Percentiles rank a stretch among this genome's conserved stretches.
Conservation (phyloP, 2,888 invertebrate genomes). For the Drosophila merina region DNA sequence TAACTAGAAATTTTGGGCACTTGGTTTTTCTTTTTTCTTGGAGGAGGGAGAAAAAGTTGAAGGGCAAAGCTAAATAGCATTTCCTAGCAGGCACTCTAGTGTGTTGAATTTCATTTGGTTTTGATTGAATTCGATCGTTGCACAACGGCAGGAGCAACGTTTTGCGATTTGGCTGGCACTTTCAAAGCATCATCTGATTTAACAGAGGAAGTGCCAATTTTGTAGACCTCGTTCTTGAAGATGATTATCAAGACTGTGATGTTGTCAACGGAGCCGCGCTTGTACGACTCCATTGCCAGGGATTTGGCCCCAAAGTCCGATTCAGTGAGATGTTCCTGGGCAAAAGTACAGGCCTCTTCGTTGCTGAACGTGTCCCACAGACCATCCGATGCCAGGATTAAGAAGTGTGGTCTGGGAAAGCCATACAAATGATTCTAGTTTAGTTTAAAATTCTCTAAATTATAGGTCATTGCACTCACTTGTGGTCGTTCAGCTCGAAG, state of each 20-base stretch:
- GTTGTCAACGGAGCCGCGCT: constrained; percentile 96
- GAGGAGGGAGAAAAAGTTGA: constrained; percentile 12
- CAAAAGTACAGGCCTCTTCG: constrained; percentile 95
- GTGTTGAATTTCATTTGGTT: constrained; percentile 52
- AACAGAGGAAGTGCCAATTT: constrained; percentile 61
- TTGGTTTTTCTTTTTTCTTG: constrained; percentile 43
- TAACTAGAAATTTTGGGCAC: constrained; percentile 66
- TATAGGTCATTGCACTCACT: constrained; percentile 80
- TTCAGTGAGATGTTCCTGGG: constrained; percentile 93
- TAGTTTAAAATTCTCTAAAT: constrained; percentile 1
- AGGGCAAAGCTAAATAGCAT: constrained; percentile 29
- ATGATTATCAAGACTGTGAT: constrained; percentile 96
- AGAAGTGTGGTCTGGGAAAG: constrained; percentile 88
- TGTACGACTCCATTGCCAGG: constrained; percentile 94
- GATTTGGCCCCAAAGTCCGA: constrained; percentile 96
- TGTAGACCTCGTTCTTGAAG: constrained; percentile 86
- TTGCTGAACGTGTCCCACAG: constrained; percentile 98
- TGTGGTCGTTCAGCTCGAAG: constrained; percentile 93
- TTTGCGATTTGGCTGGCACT: constrained; percentile 52
- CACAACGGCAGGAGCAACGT: constrained; percentile 46
- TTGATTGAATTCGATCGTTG: constrained; percentile 69
- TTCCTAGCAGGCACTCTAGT: constrained; percentile 39
- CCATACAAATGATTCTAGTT: no score
- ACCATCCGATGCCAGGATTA: constrained; percentile 97
- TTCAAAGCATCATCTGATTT: constrained; percentile 33